Base-by-base conservation (phyloP, 2,113 vertebrate species). In the Copsychus sechellarum region DNA sequence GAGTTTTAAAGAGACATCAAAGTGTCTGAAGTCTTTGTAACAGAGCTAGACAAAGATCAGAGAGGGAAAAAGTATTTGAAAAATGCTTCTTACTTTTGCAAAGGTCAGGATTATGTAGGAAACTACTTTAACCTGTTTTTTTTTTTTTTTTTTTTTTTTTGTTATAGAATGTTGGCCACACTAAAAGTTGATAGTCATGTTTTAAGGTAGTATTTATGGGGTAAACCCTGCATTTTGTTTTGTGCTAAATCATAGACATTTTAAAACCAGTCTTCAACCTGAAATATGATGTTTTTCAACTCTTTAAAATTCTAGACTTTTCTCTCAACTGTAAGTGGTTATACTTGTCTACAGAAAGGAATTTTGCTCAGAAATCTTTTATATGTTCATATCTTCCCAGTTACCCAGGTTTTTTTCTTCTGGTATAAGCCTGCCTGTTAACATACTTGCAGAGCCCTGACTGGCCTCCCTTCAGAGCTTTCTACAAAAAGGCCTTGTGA, bases 1-100 rank as follows among this genome's bases (percentile, higher is more conserved):
- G 78, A 97, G 64, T 96, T 95, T 96, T 96, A 92, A 92, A 66
- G 71, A 90, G 74, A 94, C 85, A 94, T 96, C 94, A 96, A 94
- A 97, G 93, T 92, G 80, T 90, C 85, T 90, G 71, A 86, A 90
- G 88, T 93, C 85, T 94, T 95, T 95, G 91, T 94, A 96, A 95
- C 56, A 93, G 91, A 95, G 29, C 69, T 93, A 83, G 24, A 25
- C 33, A 86, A 88, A 96, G 93, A 96, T 90, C 90, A 95, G 87
- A 93, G 77, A 66, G 40, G 18, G 5, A 36, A n/a, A 56, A 94
- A 22, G 73, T 86, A 73, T 80, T 91, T 87, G 66, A 86, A 88
- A 95, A 91, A 62, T 91, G 60, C 62, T 81, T 77, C 81, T 86
- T 92, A 54, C 65, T 80, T 96, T 90, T 71, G 71, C 61, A 93